Conservation (phyloP, 2,888 invertebrate species). For the Fragum sueziense region DNA sequence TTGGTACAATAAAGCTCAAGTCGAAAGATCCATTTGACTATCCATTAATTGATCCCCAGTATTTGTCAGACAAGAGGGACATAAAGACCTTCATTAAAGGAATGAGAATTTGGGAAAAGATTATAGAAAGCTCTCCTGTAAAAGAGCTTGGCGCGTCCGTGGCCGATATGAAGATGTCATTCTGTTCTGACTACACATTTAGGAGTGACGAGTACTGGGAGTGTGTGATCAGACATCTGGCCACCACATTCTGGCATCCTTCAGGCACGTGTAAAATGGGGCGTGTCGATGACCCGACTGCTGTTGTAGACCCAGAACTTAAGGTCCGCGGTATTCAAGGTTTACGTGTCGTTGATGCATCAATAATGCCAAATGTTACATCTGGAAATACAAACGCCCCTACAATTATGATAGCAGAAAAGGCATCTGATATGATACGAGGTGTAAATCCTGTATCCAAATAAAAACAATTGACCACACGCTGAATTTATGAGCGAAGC, state of each 20-base stretch:
- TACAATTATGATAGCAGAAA: slow-evolving; percentile 5
- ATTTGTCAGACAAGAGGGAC: background rate
- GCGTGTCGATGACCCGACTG: background rate
- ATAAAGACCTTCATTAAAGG: background rate
- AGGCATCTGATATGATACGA: slow-evolving; percentile 2
- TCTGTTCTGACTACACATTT: background rate
- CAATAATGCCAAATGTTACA: background rate
- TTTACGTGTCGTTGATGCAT: slow-evolving; percentile 6
- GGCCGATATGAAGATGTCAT: background rate
- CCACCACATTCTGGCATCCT: background rate
- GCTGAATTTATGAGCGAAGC: too few species aligned
- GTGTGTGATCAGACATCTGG: background rate
- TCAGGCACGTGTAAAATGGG: slow-evolving; percentile 9
- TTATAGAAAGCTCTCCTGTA: background rate
- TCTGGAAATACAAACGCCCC: slow-evolving; percentile 13
- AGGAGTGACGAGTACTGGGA: slow-evolving; percentile 5
- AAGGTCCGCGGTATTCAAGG: background rate
- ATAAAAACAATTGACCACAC: too few species aligned
- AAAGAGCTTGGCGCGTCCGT: background rate
- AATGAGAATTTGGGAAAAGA: background rate
- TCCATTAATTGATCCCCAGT: slow-evolving; percentile 5
- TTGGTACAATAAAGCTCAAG: background rate
- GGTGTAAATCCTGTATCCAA: too few species aligned
- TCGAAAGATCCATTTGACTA: background rate
- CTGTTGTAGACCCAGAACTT: background rate